Evolutionary conservation across 2,797 vertebrate species (phyloP).

Genomic region (Enteromius unitaeniatus): DNA sequence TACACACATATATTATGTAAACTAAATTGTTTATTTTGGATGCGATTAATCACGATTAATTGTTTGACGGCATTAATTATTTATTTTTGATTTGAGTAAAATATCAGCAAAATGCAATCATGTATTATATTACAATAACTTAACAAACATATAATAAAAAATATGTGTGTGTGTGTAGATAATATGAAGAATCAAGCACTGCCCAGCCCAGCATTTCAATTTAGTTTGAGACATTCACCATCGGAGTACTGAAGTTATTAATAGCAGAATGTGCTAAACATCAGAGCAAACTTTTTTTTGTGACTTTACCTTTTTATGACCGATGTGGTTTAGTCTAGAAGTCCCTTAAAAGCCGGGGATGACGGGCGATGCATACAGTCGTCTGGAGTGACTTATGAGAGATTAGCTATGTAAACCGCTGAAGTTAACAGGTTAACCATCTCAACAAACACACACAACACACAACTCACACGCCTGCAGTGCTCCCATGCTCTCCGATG

Average conservation of each 20-base stretch:
- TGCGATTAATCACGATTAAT: too few species aligned
- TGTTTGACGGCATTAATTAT: too few species aligned
- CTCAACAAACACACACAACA: constrained; percentile 72
- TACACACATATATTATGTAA: too few species aligned
- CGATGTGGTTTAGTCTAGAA: constrained; percentile 81
- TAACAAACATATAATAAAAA: too few species aligned
- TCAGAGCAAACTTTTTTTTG: constrained; percentile 66
- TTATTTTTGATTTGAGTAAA: too few species aligned
- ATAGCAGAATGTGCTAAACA: constrained; percentile 72
- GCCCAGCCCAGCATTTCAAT: constrained; percentile 56
- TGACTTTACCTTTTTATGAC: constrained; percentile 79
- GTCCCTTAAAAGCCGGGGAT: constrained; percentile 77
- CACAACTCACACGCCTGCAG: background rate
- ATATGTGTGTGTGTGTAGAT: background rate
- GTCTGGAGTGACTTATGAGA: constrained; percentile 73
- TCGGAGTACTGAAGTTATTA: constrained; percentile 68
- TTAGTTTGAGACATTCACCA: constrained; percentile 60
- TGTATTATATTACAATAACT: too few species aligned
- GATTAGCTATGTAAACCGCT: constrained; percentile 69
- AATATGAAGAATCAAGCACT: constrained; percentile 5
- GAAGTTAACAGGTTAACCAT: constrained; percentile 74
- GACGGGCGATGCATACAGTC: constrained; percentile 77
- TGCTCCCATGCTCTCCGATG: background rate
- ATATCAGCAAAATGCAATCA: too few species aligned
- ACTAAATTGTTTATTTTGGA: too few species aligned